Evolutionary conservation across 2,888 invertebrate species (phyloP).

Genomic region (Hemaris fuciformis): DNA sequence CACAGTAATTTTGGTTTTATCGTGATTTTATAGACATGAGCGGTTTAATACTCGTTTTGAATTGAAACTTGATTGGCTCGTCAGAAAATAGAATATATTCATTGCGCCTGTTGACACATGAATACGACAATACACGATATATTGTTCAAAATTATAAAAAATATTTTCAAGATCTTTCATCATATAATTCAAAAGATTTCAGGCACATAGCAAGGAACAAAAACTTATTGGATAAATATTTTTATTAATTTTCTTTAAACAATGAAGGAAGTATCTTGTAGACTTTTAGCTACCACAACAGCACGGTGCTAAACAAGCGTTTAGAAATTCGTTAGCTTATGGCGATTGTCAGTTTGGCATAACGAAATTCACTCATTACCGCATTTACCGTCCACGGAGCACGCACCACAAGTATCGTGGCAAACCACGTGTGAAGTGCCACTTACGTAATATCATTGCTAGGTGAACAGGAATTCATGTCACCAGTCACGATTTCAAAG

Average conservation of each 20-base stretch:
- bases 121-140: too few relatives aligned
- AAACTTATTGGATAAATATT: too few relatives aligned
- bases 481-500: neutral
- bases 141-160: too few relatives aligned
- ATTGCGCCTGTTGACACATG: neutral
- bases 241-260: too few relatives aligned
- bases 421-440: conserved; percentile 20
- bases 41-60: neutral
- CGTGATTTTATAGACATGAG: neutral
- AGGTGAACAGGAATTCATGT: conserved; percentile 27
- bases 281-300: neutral
- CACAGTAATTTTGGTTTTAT: conserved; percentile 5
- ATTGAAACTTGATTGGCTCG: neutral
- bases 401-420: conserved; percentile 7
- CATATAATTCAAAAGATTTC: too few relatives aligned
- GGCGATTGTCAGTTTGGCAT: too few relatives aligned
- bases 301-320: neutral
- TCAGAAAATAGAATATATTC: neutral
- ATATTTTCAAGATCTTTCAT: too few relatives aligned
- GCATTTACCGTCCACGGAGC: neutral
- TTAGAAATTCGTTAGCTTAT: neutral
- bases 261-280: too few relatives aligned
- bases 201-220: too few relatives aligned
- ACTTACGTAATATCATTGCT: conserved; percentile 19
- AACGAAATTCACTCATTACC: neutral